A percentile compares a stretch with the other conserved stretches of the same genome.
These are phyloP conservation scores for Masnerella sp. DNA, from an alignment of 2,888 invertebrate species.

Conservation along the genomic window DNA sequence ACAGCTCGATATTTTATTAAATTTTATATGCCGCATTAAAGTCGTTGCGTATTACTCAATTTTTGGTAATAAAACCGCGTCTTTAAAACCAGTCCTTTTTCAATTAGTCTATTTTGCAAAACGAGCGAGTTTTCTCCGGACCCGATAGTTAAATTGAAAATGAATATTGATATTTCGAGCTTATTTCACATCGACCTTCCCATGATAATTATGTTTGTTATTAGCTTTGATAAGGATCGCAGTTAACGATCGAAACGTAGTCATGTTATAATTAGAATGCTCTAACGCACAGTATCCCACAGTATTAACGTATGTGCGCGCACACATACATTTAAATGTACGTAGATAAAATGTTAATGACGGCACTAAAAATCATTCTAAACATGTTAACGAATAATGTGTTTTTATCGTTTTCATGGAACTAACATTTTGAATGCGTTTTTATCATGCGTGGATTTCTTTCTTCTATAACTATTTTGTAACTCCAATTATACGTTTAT, in stretches of 20 bases:
- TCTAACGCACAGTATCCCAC: conserved; percentile 49
- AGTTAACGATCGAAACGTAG: conserved; percentile 57
- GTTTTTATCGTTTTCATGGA: conserved; percentile 49
- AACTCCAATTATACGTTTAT: conserved; percentile 39
- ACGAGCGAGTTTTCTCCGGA: conserved; percentile 1
- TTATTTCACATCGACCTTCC: conserved; percentile 26
- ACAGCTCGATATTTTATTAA: conserved; percentile 10
- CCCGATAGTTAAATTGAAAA: not conserved
- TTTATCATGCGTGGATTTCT: conserved; percentile 36
- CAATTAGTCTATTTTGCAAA: not conserved
- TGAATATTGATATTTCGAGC: conserved; percentile 25
- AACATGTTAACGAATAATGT: conserved; percentile 53
- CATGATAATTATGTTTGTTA: conserved; percentile 55
- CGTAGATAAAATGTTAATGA: conserved; percentile 57
- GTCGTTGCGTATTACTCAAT: conserved; percentile 15
- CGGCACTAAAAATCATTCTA: conserved; percentile 54
- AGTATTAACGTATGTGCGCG: conserved; percentile 26
- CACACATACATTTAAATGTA: conserved; percentile 9
- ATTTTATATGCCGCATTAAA: conserved; percentile 14
- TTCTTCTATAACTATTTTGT: conserved; percentile 38
- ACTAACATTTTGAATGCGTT: conserved; percentile 30
- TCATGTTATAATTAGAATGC: conserved; percentile 56
- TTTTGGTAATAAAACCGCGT: conserved; percentile 22
- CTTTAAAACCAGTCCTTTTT: conserved; percentile 10
- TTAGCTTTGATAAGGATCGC: conserved; percentile 54